A percentile compares a stretch with the other conserved stretches of the same genome.
phyloP scores from a whole-genome alignment of 2,113 vertebrate species.

The Tinamus guttatus region DNA sequence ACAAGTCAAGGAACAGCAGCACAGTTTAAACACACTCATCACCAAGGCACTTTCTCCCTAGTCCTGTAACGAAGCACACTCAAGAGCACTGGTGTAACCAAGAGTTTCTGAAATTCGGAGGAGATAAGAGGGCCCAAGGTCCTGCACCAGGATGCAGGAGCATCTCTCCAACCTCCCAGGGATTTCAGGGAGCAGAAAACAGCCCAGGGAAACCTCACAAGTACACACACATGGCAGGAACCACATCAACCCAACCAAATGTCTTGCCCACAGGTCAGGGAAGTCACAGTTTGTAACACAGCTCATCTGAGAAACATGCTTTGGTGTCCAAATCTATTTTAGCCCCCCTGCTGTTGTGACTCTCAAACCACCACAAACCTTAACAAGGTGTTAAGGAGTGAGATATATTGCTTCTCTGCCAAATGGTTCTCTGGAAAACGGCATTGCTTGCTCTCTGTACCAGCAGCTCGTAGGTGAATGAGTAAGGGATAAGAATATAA shows the following conservation, averaged over 20 bases:
- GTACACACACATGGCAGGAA: fast-evolving
- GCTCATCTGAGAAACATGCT: not conserved
- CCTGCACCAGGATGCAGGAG: not conserved
- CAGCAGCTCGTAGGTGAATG: not conserved
- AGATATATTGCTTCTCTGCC: not conserved
- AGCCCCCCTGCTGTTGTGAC: not conserved
- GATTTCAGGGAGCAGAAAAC: not conserved
- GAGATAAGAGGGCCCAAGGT: not conserved
- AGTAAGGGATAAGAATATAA: not conserved
- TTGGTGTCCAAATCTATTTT: not conserved
- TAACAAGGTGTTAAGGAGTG: not conserved
- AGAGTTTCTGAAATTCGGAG: not conserved
- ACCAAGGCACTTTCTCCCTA: not conserved
- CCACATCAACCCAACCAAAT: fast-evolving
- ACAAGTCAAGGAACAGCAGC: not conserved
- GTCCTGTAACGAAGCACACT: not conserved
- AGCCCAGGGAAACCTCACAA: not conserved
- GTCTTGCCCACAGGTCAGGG: fast-evolving
- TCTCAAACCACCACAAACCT: not conserved
- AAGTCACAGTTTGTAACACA: not conserved
- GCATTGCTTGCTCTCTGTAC: not conserved
- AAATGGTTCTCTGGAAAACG: not conserved
- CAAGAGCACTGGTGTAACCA: not conserved
- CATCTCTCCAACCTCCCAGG: not conserved
- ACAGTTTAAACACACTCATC: too few species aligned